phyloP scores from a whole-genome alignment of 2,888 invertebrate species.

The Melanophora roralis region DNA sequence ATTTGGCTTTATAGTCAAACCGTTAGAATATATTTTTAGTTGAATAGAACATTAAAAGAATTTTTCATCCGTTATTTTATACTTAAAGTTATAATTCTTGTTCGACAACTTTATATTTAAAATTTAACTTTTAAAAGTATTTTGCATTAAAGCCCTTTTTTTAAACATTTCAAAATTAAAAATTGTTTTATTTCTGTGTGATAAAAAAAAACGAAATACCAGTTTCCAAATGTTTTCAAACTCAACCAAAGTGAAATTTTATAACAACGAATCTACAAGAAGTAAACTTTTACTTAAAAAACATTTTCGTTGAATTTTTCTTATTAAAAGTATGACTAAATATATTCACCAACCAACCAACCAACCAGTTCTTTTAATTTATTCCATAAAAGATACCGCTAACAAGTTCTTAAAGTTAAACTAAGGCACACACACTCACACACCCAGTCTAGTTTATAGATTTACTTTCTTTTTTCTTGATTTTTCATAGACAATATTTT shows the following conservation, averaged over 20 bases:
- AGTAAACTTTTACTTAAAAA: constrained; percentile 26
- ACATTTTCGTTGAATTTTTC: neutral
- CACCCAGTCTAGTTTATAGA: neutral
- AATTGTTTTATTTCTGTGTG: too few relatives aligned
- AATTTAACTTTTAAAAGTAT: too few relatives aligned
- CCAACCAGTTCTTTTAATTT: constrained; percentile 41
- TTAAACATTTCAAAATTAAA: too few relatives aligned
- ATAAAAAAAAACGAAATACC: neutral
- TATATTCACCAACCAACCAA: constrained; percentile 28
- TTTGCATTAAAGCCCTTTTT: too few relatives aligned
- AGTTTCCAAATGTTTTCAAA: neutral
- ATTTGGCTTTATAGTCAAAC: too few relatives aligned
- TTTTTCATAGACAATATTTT: constrained; percentile 16
- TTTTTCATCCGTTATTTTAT: too few relatives aligned
- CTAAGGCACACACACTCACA: neutral
- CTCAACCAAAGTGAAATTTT: constrained; percentile 28
- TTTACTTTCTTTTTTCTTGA: constrained; percentile 44
- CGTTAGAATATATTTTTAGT: too few relatives aligned
- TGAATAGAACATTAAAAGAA: too few relatives aligned
- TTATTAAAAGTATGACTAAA: constrained; percentile 8
- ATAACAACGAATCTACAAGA: neutral
- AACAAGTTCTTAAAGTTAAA: constrained; percentile 11
- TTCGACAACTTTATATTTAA: too few relatives aligned
- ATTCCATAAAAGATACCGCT: constrained; percentile 29
- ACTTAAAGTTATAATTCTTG: too few relatives aligned